These are phyloP conservation scores for Cossypha caffra DNA, from an alignment of 2,797 vertebrate genomes.

Conservation along the genomic window DNA sequence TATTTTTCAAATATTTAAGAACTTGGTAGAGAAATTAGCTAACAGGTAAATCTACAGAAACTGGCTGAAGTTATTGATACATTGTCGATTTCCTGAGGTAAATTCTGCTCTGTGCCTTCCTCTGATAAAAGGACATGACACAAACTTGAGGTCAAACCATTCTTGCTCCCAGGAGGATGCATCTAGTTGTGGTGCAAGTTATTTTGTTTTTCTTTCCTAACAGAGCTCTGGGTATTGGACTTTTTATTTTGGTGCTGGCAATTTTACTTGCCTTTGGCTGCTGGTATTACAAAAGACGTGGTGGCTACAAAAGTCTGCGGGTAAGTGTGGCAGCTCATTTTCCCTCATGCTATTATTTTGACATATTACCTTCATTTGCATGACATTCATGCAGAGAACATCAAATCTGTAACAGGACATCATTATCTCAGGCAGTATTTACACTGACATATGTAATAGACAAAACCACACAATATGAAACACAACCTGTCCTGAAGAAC, in stretches of 20 bases:
- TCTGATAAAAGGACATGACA: not conserved
- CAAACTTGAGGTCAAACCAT: not conserved
- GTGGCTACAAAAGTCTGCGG: slow-evolving; percentile 87
- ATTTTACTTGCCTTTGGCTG: slow-evolving; percentile 87
- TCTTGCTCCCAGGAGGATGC: not conserved
- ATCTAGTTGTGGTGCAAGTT: not conserved
- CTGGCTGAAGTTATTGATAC: not conserved
- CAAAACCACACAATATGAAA: not conserved
- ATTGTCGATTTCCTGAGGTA: not conserved
- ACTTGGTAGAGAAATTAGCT: not conserved
- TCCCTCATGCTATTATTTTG: not conserved
- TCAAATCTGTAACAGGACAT: not conserved
- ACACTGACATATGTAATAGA: not conserved
- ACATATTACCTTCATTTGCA: not conserved
- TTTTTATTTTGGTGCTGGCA: slow-evolving; percentile 86
- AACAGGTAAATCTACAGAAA: not conserved
- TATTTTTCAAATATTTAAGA: not conserved
- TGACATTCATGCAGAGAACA: not conserved
- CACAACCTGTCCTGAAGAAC: not conserved
- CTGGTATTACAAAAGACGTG: slow-evolving; percentile 90
- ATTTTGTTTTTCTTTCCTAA: slow-evolving; percentile 30
- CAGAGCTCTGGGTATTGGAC: slow-evolving; percentile 88
- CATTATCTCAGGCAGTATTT: not conserved
- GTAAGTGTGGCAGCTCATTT: slow-evolving; percentile 68
- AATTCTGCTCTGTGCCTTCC: not conserved